phyloP scores from a whole-genome alignment of 2,113 vertebrate genomes.

The Ellobius talpinus region DNA sequence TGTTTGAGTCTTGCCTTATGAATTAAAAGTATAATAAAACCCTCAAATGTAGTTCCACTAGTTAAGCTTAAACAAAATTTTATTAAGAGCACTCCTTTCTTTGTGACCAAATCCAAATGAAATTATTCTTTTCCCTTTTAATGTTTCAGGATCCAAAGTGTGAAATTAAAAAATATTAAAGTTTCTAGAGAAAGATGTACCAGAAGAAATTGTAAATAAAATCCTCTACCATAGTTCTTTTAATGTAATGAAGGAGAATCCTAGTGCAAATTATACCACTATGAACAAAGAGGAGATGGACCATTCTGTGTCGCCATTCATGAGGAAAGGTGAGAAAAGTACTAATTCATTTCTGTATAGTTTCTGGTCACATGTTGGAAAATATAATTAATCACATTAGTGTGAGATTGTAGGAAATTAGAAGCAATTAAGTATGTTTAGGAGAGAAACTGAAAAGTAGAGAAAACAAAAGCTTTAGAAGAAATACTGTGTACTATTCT shows the following conservation, averaged over 20 bases:
- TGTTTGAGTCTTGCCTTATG: neutral
- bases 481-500: neutral
- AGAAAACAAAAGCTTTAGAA: neutral
- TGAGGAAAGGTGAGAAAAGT: slow-evolving; percentile 79
- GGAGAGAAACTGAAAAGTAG: neutral
- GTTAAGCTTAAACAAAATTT: neutral
- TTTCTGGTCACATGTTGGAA: neutral
- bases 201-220: slow-evolving; percentile 74
- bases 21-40: slow-evolving; percentile 4
- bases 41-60: neutral
- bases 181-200: slow-evolving; percentile 87
- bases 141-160: slow-evolving; percentile 80
- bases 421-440: neutral
- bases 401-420: neutral
- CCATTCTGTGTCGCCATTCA: slow-evolving; percentile 82
- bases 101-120: neutral
- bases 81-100: neutral
- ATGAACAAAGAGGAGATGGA: slow-evolving; percentile 55
- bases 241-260: slow-evolving; percentile 89
- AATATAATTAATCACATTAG: neutral
- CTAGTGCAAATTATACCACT: slow-evolving; percentile 86
- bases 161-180: slow-evolving; percentile 86
- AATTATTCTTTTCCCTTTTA: neutral
- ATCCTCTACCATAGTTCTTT: slow-evolving; percentile 86
- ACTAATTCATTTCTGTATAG: fast-evolving